phyloP scores from a whole-genome alignment of 1,140 invertebrate genomes.

The Drosophila elegans region DNA sequence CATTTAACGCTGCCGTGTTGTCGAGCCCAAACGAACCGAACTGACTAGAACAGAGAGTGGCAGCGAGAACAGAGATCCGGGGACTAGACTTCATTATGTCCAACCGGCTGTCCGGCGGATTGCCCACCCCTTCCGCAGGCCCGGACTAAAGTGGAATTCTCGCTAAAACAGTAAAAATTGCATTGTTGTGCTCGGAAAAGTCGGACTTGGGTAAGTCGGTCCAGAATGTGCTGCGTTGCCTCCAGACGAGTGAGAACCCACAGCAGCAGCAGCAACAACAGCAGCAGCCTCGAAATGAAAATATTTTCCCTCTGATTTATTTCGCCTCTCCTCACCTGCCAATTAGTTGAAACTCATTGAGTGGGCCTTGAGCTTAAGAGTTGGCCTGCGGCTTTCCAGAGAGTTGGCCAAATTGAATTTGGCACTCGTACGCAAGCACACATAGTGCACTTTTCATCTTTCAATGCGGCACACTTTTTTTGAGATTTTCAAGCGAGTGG shows the following conservation, averaged over 20 bases:
- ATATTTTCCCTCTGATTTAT: conserved; percentile 64
- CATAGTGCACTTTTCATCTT: conserved; percentile 38
- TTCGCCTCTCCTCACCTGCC: conserved; percentile 57
- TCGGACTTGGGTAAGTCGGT: neutral
- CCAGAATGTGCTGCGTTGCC: conserved; percentile 12
- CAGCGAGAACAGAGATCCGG: conserved; percentile 16
- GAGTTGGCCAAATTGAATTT: conserved; percentile 52
- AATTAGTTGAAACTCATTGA: conserved; percentile 62
- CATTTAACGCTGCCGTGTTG: conserved; percentile 21
- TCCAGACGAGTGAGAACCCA: conserved; percentile 11
- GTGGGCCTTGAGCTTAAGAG: conserved; percentile 41
- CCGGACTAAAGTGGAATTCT: conserved; percentile 50
- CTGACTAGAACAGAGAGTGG: conserved; percentile 29
- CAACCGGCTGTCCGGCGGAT: conserved; percentile 43
- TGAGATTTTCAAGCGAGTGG: conserved; percentile 8
- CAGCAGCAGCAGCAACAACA: conserved; percentile 3
- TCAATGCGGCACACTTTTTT: conserved; percentile 22
- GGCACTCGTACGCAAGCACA: conserved; percentile 16
- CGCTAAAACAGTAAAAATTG: conserved; percentile 69
- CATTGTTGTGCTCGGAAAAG: conserved; percentile 47
- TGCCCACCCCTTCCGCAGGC: conserved; percentile 17
- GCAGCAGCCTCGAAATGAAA: conserved; percentile 26
- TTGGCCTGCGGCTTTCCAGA: conserved; percentile 21
- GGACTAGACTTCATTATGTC: conserved; percentile 65
- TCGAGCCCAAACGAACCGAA: conserved; percentile 11